These are phyloP conservation scores for Eupeodes corollae DNA, from an alignment of 1,140 invertebrate species.

Conservation along the genomic window DNA sequence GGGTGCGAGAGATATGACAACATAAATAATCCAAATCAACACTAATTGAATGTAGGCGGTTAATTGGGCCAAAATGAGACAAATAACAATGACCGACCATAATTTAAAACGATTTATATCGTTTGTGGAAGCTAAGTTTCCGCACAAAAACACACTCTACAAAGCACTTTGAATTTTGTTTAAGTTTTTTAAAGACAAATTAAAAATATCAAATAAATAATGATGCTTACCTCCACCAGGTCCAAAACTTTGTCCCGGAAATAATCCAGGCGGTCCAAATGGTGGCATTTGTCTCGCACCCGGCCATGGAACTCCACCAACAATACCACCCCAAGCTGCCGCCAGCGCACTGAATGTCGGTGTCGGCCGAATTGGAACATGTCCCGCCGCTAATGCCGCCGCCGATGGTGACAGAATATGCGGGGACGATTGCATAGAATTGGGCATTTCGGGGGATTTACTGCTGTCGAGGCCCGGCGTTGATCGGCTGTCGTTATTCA, in stretches of 20 bases:
- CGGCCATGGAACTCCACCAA: conserved; percentile 49
- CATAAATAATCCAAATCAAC: no score
- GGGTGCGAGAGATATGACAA: no score
- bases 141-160: no score
- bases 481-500: conserved; percentile 42
- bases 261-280: conserved; percentile 34
- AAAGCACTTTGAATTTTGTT: no score
- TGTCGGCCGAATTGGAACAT: conserved; percentile 51
- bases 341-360: conserved; percentile 51
- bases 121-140: no score
- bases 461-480: conserved; percentile 32
- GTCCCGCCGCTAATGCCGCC: conserved; percentile 33
- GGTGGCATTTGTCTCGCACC: conserved; percentile 42
- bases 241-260: conserved; percentile 35
- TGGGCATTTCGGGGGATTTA: conserved; percentile 25
- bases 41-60: no score
- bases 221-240: conserved; percentile 26
- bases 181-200: background rate
- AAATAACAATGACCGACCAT: no score
- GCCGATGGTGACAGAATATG: conserved; percentile 32
- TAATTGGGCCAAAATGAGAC: no score
- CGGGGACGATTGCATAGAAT: conserved; percentile 34
- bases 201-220: background rate
- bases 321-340: conserved; percentile 49
- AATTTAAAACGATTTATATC: no score